Base-by-base conservation (phyloP, 2,113 vertebrate species). In the Clarias magur region DNA sequence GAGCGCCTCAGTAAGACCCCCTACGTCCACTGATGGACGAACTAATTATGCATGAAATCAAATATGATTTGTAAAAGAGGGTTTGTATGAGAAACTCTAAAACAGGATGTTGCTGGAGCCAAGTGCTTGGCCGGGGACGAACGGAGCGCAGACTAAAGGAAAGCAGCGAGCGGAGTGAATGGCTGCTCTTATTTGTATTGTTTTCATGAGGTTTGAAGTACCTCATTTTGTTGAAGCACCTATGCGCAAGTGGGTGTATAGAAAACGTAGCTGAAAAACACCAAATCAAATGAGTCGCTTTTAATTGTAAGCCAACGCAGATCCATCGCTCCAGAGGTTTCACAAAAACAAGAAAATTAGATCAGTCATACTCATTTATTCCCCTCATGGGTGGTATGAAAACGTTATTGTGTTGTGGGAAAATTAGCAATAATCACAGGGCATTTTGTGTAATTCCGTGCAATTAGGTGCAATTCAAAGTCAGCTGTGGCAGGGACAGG, bases 41-140 rank as follows among this genome's bases (percentile, higher is more conserved):
- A 92, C 92, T 94, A 94, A 94, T 94, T 94, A 93, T 91, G 94
- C 94, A 95, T 94, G 94, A 94, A 94, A 94, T 94, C 93, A 94
- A 95, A 94, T 94, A 92, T 94, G 92, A 94, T 94, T 94, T 93
- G 91, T 91, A 91, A 87, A 81, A 93, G 89, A 88, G 85, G 88
- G 80, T 92, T 93, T 89, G 90, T 91, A 92, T 88, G 76, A 90
- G 88, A 87, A 85, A 88, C 53, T 85, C 63, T 16, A 75, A 60
- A 84, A 84, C 48, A 84, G 27, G 11, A 38, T 21, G 6, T 67
- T n/a, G 57, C 78, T 23, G 56, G 53, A 88, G 82, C 87, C 70
- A 38, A 73, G 48, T 9, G 70, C 48, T 60, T 23, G 34, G 59
- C 17, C 48, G 8, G 15, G 38, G 78, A 27, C 25, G 54, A 54